Evolutionary conservation across 2,888 invertebrate species (phyloP), one percentile per base, ranked within the genome.

Genomic region (Caenorhabditis macrosperma): DNA sequence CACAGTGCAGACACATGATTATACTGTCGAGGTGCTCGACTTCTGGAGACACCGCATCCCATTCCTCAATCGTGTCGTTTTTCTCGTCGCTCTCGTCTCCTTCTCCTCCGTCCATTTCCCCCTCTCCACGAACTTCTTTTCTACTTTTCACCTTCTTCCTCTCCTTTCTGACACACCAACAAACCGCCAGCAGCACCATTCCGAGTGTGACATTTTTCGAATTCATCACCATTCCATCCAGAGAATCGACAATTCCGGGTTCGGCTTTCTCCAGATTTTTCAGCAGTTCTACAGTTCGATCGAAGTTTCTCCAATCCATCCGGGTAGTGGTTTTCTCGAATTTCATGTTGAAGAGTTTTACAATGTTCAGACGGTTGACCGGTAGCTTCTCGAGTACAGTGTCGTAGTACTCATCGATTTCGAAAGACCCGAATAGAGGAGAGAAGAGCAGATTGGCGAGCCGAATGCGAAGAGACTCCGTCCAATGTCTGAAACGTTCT

Each of bases 1-100:
- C 79, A 64, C 68, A 68, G 38, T 81, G 80, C 5, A 81, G 46
- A 26, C 72, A 72, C 72, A 76, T 60, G 20, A 76, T 50, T 7
- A 76, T 69, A 60, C 71, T 68, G 38, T 81, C 81, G 26, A 78
- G 55, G 48, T 81, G 80, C 20, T 81, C 80, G 2, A 50, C 41
- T 72, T 81, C 75, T 28, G 79, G 79, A 22, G 64, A 44, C 10
- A 79, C 66, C 15, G 74, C 54, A 48, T 75, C 75, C 79, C 79
- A 79, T 3, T 68, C 74, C 24, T 74, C 75, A 0, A 55, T 12
- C 7, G 71, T 71, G n/a, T 33, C 38, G 20, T 71, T 63, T 35
- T 54, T 54, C 22, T 17, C 35, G 26, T 66, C 50, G n/a, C n/a
- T n/a, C 1, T 60, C 67, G 2, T 57, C 35, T 6, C 24, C 48